These are phyloP conservation scores for Drosophila anomalata DNA, from an alignment of 2,888 invertebrate genomes.

Conservation along the genomic window DNA sequence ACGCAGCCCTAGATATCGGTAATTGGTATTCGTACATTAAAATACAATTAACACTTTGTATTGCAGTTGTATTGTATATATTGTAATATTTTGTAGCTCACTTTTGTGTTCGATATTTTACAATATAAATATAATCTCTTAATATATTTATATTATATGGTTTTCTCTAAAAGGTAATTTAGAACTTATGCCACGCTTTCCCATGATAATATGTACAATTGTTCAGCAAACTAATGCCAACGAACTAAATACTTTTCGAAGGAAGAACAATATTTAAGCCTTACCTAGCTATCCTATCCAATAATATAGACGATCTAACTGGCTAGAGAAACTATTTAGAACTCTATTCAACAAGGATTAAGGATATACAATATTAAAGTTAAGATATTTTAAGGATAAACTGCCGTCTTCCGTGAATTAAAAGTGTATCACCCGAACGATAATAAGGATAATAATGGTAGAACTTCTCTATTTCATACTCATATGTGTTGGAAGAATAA, in stretches of 20 bases:
- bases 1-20: constrained; percentile 27
- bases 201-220: constrained; percentile 40
- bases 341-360: not conserved
- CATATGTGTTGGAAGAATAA: constrained; percentile 5
- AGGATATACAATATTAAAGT: not conserved
- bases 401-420: not conserved
- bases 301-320: constrained; percentile 1
- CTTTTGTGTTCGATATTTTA: constrained; percentile 9
- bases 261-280: constrained; percentile 21
- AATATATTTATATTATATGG: not conserved
- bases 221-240: constrained; percentile 9
- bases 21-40: constrained; percentile 28
- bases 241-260: constrained; percentile 6
- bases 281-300: constrained; percentile 16
- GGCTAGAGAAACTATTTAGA: not conserved
- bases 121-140: constrained; percentile 19
- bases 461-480: not conserved
- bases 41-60: constrained; percentile 41
- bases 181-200: constrained; percentile 75
- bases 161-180: constrained; percentile 60
- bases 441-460: constrained; percentile 1
- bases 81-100: constrained; percentile 8
- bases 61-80: constrained; percentile 20
- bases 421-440: constrained; percentile 32
- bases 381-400: constrained; percentile 1